Conservation (phyloP, 1,140 invertebrate species). For the Cardiocondyla obscurior region DNA sequence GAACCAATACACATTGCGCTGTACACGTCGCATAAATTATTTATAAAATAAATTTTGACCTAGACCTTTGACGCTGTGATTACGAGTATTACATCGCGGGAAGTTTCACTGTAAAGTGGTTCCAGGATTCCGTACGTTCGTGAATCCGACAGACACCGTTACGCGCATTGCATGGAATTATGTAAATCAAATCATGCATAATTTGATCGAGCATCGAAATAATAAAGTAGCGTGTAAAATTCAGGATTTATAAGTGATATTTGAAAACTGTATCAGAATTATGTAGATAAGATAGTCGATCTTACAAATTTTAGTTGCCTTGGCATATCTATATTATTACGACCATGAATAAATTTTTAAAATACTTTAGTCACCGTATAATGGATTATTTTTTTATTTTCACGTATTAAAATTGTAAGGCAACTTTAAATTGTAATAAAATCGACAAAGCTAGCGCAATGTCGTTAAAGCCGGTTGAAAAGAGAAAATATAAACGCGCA, state of each 20-base stretch:
- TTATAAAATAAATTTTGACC: conserved; percentile 67
- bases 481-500: not conserved
- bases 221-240: not conserved
- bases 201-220: not conserved
- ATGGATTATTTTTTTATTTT: not conserved
- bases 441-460: not conserved
- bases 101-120: conserved; percentile 67
- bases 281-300: no score
- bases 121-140: conserved; percentile 62
- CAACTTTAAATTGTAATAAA: not conserved
- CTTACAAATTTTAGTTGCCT: no score
- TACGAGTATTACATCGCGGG: conserved; percentile 54
- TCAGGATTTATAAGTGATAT: not conserved
- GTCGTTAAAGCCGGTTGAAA: no score
- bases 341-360: no score
- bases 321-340: no score
- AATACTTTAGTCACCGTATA: no score
- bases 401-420: not conserved
- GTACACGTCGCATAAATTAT: conserved; percentile 20
- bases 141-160: conserved; percentile 58
- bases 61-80: conserved; percentile 61
- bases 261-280: no score
- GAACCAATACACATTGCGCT: not conserved
- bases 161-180: conserved; percentile 50
- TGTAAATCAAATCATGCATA: conserved; percentile 7